These are phyloP conservation scores for Regulus satrapa DNA, from an alignment of 2,113 vertebrate species.

Conservation along the genomic window DNA sequence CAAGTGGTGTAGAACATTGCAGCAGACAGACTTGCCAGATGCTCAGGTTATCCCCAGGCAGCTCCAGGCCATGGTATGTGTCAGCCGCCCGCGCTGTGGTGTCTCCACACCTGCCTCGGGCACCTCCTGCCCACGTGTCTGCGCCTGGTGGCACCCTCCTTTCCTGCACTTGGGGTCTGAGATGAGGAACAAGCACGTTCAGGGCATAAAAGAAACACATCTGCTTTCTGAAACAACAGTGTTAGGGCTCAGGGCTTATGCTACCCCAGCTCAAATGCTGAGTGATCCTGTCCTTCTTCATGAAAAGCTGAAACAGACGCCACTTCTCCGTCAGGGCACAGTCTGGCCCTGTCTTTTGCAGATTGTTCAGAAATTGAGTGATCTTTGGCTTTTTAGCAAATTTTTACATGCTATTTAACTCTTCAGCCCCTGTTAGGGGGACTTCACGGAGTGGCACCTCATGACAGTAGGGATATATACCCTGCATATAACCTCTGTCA, in stretches of 20 bases:
- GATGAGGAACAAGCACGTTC: fast-evolving
- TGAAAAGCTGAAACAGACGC: background rate
- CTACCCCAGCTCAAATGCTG: background rate
- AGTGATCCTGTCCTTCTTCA: background rate
- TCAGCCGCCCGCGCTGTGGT: fast-evolving
- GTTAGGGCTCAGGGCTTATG: background rate
- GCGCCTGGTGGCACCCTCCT: background rate
- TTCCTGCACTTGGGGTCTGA: background rate
- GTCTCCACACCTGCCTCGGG: background rate
- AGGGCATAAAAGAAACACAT: background rate
- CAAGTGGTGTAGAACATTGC: background rate
- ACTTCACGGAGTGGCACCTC: background rate
- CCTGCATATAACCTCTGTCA: background rate
- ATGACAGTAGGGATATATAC: background rate
- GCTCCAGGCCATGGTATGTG: fast-evolving
- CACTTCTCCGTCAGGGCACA: fast-evolving
- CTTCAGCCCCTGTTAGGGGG: fast-evolving
- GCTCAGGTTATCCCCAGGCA: background rate
- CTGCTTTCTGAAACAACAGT: background rate
- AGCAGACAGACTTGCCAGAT: background rate
- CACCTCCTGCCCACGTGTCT: background rate
- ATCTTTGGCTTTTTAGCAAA: background rate
- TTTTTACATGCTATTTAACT: background rate
- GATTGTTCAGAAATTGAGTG: fast-evolving
- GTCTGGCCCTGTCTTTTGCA: background rate